Conservation (phyloP, 2,113 vertebrate species). For the Aleadryas rufinucha region DNA sequence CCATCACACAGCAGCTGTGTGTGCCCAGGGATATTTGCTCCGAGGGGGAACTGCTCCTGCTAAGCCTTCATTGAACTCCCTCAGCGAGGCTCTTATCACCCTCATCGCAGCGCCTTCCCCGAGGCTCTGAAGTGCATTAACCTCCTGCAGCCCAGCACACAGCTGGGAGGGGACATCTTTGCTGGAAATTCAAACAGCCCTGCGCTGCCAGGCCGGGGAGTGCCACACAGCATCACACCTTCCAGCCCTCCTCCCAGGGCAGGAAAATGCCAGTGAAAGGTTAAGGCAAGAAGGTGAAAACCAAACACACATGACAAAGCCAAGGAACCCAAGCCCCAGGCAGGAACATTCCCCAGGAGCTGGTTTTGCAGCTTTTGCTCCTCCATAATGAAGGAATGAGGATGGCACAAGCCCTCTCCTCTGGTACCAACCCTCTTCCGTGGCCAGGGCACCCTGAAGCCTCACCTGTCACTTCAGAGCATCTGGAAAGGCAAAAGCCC, state of each 20-base stretch:
- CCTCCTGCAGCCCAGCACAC: neutral
- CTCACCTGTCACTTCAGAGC: neutral
- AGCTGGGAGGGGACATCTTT: neutral
- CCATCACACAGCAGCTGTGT: fast-evolving
- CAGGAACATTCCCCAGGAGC: neutral
- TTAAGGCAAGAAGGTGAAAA: neutral
- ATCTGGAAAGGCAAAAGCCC: neutral
- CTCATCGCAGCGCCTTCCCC: neutral
- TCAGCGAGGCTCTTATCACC: fast-evolving
- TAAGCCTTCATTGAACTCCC: neutral
- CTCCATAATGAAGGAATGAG: neutral
- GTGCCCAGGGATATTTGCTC: neutral
- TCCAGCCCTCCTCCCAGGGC: neutral
- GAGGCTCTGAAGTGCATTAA: neutral
- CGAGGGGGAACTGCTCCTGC: fast-evolving
- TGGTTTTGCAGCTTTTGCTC: neutral
- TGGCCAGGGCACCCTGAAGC: neutral
- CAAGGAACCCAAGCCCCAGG: neutral
- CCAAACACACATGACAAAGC: neutral
- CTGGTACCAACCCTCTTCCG: neutral
- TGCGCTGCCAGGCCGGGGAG: fast-evolving
- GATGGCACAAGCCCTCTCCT: neutral
- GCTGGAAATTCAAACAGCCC: neutral
- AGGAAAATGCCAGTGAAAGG: neutral
- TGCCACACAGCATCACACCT: neutral